Conservation (phyloP, 2,113 vertebrate species). For the Sigmodon hispidus region DNA sequence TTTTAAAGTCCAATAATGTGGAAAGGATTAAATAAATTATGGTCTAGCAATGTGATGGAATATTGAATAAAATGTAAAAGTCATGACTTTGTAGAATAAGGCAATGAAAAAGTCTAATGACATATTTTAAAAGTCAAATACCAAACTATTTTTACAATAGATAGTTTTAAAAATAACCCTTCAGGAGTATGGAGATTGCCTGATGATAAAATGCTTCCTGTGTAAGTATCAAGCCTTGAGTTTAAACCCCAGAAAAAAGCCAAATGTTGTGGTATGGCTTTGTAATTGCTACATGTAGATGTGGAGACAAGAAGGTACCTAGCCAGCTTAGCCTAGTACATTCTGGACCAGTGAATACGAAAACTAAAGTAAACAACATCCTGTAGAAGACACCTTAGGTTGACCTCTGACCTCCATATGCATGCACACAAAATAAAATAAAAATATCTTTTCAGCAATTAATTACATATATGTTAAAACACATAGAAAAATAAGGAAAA, state of each 20-base stretch:
- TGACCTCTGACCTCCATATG: background rate
- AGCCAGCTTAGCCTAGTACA: background rate
- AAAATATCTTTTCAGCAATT: background rate
- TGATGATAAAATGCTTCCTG: background rate
- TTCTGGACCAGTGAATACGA: background rate
- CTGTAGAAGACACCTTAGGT: background rate
- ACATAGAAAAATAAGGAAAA: background rate
- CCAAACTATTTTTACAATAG: conserved; percentile 41
- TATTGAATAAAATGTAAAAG: conserved; percentile 63
- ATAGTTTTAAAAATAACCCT: background rate
- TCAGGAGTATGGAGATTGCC: background rate
- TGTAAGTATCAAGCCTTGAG: background rate
- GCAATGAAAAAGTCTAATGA: conserved; percentile 44
- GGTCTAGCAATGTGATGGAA: conserved; percentile 2
- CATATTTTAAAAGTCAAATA: conserved; percentile 51
- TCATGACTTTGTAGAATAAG: conserved; percentile 49
- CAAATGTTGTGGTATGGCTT: too few relatives aligned
- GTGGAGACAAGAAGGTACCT: background rate
- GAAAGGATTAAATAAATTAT: conserved; percentile 56
- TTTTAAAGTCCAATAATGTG: conserved; percentile 47
- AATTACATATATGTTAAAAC: conserved; percentile 13
- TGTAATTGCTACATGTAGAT: background rate
- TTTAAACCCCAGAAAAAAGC: background rate
- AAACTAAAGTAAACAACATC: background rate
- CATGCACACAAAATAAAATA: background rate